phyloP scores from a whole-genome alignment of 2,113 vertebrate species.

The Spheniscus mendiculus region DNA sequence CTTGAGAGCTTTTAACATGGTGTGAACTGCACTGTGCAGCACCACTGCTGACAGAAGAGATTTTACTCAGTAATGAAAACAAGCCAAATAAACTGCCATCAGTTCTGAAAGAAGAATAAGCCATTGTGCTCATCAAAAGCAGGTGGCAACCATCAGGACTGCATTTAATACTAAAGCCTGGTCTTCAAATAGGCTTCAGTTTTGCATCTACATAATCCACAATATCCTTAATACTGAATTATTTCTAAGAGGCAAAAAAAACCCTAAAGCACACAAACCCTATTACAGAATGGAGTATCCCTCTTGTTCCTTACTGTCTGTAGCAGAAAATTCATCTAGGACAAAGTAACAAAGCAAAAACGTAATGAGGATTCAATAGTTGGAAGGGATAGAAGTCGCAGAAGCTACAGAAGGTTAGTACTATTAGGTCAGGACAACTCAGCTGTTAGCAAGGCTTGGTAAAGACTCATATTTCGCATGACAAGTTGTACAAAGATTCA shows the following conservation, averaged over 20 bases:
- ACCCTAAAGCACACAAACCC: rapidly evolving
- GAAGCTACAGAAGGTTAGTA: neutral
- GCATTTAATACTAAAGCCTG: neutral
- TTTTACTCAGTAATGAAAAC: neutral
- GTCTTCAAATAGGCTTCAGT: neutral
- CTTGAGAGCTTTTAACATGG: neutral
- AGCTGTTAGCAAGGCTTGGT: neutral
- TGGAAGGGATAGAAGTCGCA: neutral
- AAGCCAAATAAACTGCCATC: neutral
- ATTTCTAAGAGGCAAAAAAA: neutral
- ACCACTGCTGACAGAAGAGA: neutral
- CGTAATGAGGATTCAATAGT: neutral
- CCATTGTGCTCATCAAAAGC: neutral
- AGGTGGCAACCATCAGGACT: neutral
- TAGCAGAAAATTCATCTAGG: neutral
- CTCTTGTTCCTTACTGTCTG: neutral
- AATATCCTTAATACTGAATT: neutral
- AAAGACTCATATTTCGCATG: neutral
- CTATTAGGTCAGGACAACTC: neutral
- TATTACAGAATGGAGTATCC: neutral
- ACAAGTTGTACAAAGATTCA: neutral
- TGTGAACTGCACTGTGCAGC: neutral
- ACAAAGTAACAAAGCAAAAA: neutral
- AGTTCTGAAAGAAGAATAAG: neutral
- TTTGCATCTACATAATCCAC: neutral